Base-by-base conservation (phyloP, 2,113 vertebrate genomes). In the Eublepharis macularius region DNA sequence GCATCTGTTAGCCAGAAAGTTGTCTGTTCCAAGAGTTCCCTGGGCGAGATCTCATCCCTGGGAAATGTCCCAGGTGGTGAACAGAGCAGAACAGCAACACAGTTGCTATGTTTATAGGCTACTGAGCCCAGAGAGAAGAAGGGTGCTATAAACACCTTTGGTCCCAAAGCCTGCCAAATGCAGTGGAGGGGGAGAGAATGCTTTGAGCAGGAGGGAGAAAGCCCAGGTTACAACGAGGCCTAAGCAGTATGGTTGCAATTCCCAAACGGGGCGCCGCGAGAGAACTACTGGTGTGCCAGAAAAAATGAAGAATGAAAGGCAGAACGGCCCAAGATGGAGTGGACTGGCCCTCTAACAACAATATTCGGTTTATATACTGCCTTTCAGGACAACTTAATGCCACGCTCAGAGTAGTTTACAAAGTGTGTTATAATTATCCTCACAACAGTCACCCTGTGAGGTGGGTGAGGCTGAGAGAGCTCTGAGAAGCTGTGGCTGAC, bases 31-130 rank as follows among this genome's bases (percentile, higher is more conserved):
- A 32, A 34, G 21, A 21, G 3, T 36, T 39, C 57, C 17, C 21
- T 12, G 2, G 7, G 54, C 39, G 68, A 63, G 6, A 75, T 39
- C 34, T 54, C 36, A 68, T 41, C 21, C 54, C 16, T 1, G 43
- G 24, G 17, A 60, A 36, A 78, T 1, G 16, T 24, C 47, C n/a
- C 73, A 77, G 65, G 32, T 77, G n/a, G 39, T 21, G 73, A 81
- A 4, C 65, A 16, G 63, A 0, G 1, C 0, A 12, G 45, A 0
- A 60, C 39, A 41, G 80, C 24, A 14, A 63, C 39, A 29, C 24
- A 81, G 78, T 78, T 74, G 86, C 79, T 32, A 54, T 34, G 51
- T 19, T 2, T 63, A 10, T 76, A 49, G 36, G 13, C 65, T 0
- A 3, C 60, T 68, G 41, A 60, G 24, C 60, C 69, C 0, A 0